phyloP scores from a whole-genome alignment of 2,797 vertebrate genomes.

The Dryobates pubescens region DNA sequence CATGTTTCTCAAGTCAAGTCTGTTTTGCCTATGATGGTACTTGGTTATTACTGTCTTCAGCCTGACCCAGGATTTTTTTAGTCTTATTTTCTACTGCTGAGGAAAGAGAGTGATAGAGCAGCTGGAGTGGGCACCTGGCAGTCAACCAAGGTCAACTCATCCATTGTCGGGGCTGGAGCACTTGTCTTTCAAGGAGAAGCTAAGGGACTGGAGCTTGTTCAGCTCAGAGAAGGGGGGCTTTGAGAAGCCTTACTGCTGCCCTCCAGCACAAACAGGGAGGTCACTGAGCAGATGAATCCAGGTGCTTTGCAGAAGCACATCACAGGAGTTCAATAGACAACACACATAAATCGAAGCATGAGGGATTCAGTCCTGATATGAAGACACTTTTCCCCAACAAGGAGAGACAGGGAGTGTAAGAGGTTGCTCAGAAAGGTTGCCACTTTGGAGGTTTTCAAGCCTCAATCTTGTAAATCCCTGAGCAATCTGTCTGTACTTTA shows the following conservation, averaged over 20 bases:
- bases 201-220: not conserved
- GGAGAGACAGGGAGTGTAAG: not conserved
- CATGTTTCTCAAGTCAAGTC: not conserved
- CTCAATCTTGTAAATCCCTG: not conserved
- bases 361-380: not conserved
- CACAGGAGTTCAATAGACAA: not conserved
- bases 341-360: not conserved
- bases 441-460: not conserved
- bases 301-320: not conserved
- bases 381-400: not conserved
- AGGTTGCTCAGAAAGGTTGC: not conserved
- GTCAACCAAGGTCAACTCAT: not conserved
- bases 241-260: not conserved
- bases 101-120: not conserved
- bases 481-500: not conserved
- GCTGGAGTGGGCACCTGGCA: not conserved
- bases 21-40: not conserved
- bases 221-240: too few relatives aligned
- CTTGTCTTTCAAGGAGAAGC: not conserved
- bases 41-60: not conserved
- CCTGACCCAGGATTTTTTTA: not conserved
- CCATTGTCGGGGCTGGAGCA: not conserved
- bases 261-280: not conserved
- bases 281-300: not conserved
- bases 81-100: not conserved